Percentiles rank a stretch among this genome's conserved stretches.
These are phyloP conservation scores for Tillus elongatus DNA, from an alignment of 2,888 invertebrate genomes.

Conservation along the genomic window DNA sequence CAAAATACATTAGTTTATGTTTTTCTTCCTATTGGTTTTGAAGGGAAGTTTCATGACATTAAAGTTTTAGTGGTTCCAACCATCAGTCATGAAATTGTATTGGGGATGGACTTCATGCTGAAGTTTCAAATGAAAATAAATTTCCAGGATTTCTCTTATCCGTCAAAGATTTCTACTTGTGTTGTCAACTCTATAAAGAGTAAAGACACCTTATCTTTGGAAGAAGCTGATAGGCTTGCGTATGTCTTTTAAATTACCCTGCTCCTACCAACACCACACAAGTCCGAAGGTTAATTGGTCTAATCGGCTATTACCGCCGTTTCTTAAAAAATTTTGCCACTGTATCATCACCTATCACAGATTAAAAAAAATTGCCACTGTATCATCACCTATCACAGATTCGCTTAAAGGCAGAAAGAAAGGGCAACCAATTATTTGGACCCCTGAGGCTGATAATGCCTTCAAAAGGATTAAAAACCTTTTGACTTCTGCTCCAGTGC, in stretches of 20 bases:
- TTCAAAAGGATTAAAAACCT: slow-evolving; percentile 8
- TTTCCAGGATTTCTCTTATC: too few species aligned
- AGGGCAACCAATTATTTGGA: slow-evolving; percentile 18
- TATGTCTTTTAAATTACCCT: too few species aligned
- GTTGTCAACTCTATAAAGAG: too few species aligned
- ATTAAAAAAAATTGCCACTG: too few species aligned
- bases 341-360: too few species aligned
- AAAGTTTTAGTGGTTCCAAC: background rate
- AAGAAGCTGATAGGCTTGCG: too few species aligned
- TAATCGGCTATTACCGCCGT: slow-evolving; percentile 7
- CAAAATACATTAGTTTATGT: slow-evolving; percentile 6
- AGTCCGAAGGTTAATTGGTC: slow-evolving; percentile 11
- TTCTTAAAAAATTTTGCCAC: slow-evolving; percentile 6
- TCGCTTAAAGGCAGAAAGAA: slow-evolving; percentile 12
- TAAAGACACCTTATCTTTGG: too few species aligned
- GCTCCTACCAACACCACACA: too few species aligned
- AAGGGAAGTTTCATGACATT: background rate
- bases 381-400: slow-evolving; percentile 12
- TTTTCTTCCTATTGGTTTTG: background rate
- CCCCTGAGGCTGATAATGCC: slow-evolving; percentile 14
- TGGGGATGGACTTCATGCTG: slow-evolving; percentile 7
- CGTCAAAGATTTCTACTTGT: too few species aligned
- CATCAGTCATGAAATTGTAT: background rate
- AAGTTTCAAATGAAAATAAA: too few species aligned
- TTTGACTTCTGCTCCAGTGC: slow-evolving; percentile 14